Evolutionary conservation across 1,140 invertebrate genomes (phyloP).

Genomic region (Sitobion miscanthi): DNA sequence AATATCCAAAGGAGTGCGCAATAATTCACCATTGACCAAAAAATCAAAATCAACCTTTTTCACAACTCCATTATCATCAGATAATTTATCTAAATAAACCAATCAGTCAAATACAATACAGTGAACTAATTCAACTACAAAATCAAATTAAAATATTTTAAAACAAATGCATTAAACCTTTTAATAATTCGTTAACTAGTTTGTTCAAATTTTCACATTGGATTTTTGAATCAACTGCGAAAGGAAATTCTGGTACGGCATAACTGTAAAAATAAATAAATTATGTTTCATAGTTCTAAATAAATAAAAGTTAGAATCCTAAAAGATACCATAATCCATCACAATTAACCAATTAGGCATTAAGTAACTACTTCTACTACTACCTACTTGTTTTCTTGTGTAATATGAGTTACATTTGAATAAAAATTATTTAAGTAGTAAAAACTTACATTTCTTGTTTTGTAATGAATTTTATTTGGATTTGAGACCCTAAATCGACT

Average conservation of each 20-base stretch:
- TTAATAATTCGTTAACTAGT: constrained; percentile 83
- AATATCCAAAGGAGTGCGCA: constrained; percentile 73
- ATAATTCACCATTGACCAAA: constrained; percentile 79
- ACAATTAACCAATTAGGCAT: not conserved
- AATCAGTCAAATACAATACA: constrained; percentile 36
- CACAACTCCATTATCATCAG: constrained; percentile 62
- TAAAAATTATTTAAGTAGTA: constrained; percentile 29
- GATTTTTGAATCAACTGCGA: constrained; percentile 77
- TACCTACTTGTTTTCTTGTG: not conserved
- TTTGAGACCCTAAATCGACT: constrained; percentile 62
- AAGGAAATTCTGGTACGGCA: constrained; percentile 84
- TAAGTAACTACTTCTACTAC: no score
- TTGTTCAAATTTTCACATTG: constrained; percentile 75
- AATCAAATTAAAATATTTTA: constrained; percentile 54
- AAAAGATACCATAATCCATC: constrained; percentile 46
- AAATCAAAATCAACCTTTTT: constrained; percentile 86
- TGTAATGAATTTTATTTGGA: constrained; percentile 79
- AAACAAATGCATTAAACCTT: constrained; percentile 61
- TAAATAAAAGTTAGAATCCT: constrained; percentile 49
- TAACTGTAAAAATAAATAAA: constrained; percentile 71
- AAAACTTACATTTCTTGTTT: constrained; percentile 78
- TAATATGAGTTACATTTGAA: constrained; percentile 30
- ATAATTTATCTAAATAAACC: constrained; percentile 58
- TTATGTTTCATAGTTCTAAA: not conserved
- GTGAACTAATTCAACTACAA: not conserved